Evolutionary conservation across 2,797 vertebrate genomes (phyloP), one percentile per base, ranked within the genome.

Genomic region (Tolypeutes matacus): DNA sequence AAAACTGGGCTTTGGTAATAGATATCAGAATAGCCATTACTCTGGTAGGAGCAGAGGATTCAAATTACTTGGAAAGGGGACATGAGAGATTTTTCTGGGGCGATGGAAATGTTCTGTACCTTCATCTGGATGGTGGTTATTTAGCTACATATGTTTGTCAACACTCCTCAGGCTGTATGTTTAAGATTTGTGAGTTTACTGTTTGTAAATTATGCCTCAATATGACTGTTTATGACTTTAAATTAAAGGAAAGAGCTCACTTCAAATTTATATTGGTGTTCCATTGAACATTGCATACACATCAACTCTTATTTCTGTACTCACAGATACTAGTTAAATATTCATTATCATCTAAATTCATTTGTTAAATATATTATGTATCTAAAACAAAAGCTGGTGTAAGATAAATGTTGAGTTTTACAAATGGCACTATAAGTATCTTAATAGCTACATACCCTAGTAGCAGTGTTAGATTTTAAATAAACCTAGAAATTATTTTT

Each of bases 401-500:
- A 89, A 86, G 20, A 34, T 53, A 88, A 96, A 62, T 56, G 25
- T 21, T 81, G 58, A 65, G 49, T 67, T 94, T 84, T 89, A 77
- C 58, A 36, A 67, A 86, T 90, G 25, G 15, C 23, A 81, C 20
- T 51, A 4, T 82, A 42, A 51, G 25, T 85, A 11, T 53, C 69
- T 86, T 81, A 31, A 15, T 85, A 36, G 36, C 29, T 82, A 39
- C 9, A 29, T 64, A 72, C 42, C 20, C 58, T 86, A 29, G 39
- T 34, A 62, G 20, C 51, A 69, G 60, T 76, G 39, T 82, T 83
- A 64, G 34, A 64, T 84, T 58, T 78, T 77, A 80, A 51, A 78
- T 78, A 89, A 94, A 83, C 82, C 69, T 27, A 84, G 64, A 90
- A 93, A 62, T 86, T 84, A 86, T 86, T 53, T 69, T 64, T 9